These are phyloP conservation scores for Tigriopus japonicus DNA, from an alignment of 1,140 invertebrate species.

Conservation along the genomic window DNA sequence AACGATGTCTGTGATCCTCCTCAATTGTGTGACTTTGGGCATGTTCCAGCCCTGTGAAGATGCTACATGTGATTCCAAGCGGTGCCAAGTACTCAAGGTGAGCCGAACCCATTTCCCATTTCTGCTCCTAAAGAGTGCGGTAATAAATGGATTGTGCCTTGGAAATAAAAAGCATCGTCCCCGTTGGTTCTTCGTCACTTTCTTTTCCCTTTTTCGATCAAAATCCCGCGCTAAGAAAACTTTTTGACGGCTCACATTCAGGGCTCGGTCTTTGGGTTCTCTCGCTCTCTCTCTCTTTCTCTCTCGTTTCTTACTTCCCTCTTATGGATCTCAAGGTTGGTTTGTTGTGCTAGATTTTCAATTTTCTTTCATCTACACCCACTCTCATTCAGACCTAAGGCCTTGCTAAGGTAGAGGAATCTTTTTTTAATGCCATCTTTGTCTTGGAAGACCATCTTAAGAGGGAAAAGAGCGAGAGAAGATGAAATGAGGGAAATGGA, in stretches of 20 bases:
- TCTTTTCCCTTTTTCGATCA: background rate
- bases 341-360: background rate
- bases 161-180: background rate
- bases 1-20: conserved; percentile 91
- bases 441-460: too few relatives aligned
- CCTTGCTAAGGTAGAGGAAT: too few relatives aligned
- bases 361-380: too few relatives aligned
- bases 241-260: background rate
- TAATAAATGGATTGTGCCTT: background rate
- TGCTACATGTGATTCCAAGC: conserved; percentile 56
- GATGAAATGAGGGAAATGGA: too few relatives aligned
- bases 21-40: conserved; percentile 95
- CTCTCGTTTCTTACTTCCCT: background rate
- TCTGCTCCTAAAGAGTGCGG: background rate
- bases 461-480: too few relatives aligned
- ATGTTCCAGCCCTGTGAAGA: conserved; percentile 99
- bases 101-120: conserved; percentile 15
- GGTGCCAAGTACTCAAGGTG: conserved; percentile 85
- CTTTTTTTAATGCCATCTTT: too few relatives aligned
- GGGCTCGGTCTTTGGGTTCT: background rate
- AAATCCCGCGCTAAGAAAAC: background rate
- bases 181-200: background rate
- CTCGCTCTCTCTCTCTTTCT: background rate
- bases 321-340: background rate
- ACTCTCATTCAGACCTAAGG: too few relatives aligned